A percentile compares a stretch with the other conserved stretches of the same genome.
Conservation (phyloP, 2,113 vertebrate genomes). For the Natator depressus region DNA sequence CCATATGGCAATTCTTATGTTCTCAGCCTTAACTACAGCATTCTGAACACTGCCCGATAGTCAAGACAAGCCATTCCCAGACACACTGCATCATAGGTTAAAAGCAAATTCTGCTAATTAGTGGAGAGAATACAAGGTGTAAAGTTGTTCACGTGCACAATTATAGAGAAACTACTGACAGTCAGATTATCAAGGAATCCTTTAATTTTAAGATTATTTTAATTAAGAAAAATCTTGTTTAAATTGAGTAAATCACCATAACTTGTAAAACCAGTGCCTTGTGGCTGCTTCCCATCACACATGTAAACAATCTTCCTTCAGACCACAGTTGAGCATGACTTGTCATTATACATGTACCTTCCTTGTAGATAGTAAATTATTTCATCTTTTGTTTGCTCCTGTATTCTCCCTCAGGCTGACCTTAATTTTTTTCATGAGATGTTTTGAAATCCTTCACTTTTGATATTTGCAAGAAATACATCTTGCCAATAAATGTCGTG, state of each 20-base stretch:
- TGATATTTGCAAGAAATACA: constrained; percentile 17
- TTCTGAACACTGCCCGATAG: neutral
- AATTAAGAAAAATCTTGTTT: neutral
- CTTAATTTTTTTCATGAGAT: neutral
- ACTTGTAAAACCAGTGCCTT: neutral
- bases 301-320: neutral
- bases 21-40: neutral
- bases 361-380: neutral
- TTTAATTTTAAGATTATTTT: neutral
- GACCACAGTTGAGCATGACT: neutral
- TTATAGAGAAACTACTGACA: neutral
- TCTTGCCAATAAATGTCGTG: constrained; percentile 64
- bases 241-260: neutral
- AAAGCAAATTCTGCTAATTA: neutral
- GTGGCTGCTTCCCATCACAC: neutral
- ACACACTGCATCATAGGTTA: neutral
- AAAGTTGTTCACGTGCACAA: neutral
- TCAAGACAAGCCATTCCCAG: no score
- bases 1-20: no score
- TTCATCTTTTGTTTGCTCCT: constrained; percentile 35
- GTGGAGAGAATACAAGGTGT: neutral
- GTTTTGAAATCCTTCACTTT: constrained; percentile 62
- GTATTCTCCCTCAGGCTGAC: constrained; percentile 6
- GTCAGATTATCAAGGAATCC: neutral
- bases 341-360: neutral